Base-by-base conservation (phyloP, 64 coral and sea anemone species). In the Pachyseris speciosa region DNA sequence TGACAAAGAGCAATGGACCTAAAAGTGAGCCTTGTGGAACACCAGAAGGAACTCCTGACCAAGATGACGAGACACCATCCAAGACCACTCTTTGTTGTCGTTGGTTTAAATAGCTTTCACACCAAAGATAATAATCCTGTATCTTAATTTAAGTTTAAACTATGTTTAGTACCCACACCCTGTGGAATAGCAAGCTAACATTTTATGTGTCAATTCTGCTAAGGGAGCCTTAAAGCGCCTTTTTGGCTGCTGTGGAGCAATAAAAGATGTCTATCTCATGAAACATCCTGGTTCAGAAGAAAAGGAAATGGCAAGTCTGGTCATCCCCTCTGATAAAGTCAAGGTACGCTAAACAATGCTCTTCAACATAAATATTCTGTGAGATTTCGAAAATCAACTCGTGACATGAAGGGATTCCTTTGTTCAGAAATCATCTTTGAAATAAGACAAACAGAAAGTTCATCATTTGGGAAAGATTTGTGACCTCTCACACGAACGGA, bases 261-360 rank as follows among this genome's bases (percentile, higher is more conserved):
- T 99, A n/a, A 51, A 90, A 74, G 68, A 79, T 74, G 93, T 99
- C 1, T 90, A 84, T 83, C 75, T 99, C 19, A 51, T 89, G 38
- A 99, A 99, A 52, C 81, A 95, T 40, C 97, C 97, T 11, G 94
- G 94, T 22, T 67, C 69, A 59, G 74, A 83, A 31, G 77, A 86
- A 57, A 85, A 93, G 89, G 83, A 92, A 5, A 87, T 74, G 29
- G 43, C 76, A 20, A 85, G 39, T 29, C 76, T 95, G 29, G 36
- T 98, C 36, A 69, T 17, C 8, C 11, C 40, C 9, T 39, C 61
- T n/a, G n/a, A 40, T 32, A 78, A 86, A 80, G 19, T 92, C 24
- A 88, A 80, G 75, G 88, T 88, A 84, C 20, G 31, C 63, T 49
- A 20, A 57, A n/a, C 37, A 24, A 7, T 49, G 57, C 41, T 25